A percentile compares a stretch with the other conserved stretches of the same genome.
Conservation (phyloP, 2,888 invertebrate genomes). For the Alsophila aescularia region DNA sequence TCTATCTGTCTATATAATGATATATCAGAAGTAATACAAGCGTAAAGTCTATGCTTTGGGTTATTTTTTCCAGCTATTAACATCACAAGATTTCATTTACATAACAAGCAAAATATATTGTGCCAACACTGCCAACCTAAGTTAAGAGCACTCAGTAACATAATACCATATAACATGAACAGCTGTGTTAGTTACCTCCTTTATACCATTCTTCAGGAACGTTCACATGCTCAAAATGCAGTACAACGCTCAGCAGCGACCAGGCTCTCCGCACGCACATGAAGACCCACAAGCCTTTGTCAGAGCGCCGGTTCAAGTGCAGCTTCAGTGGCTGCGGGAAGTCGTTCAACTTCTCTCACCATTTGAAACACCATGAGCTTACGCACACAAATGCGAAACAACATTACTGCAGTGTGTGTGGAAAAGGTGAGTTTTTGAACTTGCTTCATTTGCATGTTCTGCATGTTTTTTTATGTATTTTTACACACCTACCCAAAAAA, state of each 20-base stretch:
- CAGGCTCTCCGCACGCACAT: conserved; percentile 66
- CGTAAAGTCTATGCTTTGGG: too few relatives aligned
- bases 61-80: too few relatives aligned
- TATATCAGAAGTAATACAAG: too few relatives aligned
- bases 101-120: too few relatives aligned
- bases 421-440: conserved; percentile 60
- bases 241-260: conserved; percentile 64
- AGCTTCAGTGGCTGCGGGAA: conserved; percentile 62
- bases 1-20: too few relatives aligned
- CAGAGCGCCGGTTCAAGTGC: conserved; percentile 67
- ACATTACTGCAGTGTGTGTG: conserved; percentile 69
- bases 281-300: conserved; percentile 65
- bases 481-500: too few relatives aligned
- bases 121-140: too few relatives aligned
- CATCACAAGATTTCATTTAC: too few relatives aligned
- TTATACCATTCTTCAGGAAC: conserved; percentile 54
- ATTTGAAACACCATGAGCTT: conserved; percentile 73
- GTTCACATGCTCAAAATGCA: conserved; percentile 64
- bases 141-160: too few relatives aligned
- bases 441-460: neutral
- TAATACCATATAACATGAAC: too few relatives aligned
- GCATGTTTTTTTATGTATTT: too few relatives aligned
- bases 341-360: conserved; percentile 75
- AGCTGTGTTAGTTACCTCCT: neutral
- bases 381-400: conserved; percentile 72